phyloP scores from a whole-genome alignment of 2,113 vertebrate species.

The Tetraodon nigroviridis region DNA sequence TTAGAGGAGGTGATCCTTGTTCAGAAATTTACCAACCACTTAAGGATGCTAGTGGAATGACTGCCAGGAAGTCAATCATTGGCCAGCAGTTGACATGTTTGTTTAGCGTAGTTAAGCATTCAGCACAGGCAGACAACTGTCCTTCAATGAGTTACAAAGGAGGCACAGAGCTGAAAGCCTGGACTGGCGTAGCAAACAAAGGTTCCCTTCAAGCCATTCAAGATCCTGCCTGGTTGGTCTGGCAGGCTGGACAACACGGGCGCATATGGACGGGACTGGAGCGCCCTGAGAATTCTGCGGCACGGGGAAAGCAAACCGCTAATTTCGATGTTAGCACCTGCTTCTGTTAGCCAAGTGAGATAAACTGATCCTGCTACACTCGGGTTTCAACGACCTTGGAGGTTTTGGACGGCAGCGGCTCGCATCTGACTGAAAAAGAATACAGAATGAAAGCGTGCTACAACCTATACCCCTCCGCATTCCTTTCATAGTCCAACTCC shows the following conservation, averaged over 20 bases:
- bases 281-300: constrained; percentile 17
- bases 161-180: constrained; percentile 36
- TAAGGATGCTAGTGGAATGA: constrained; percentile 39
- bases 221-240: constrained; percentile 46
- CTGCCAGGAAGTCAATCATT: constrained; percentile 66
- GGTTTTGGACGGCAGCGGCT: constrained; percentile 21
- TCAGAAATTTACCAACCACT: constrained; percentile 10
- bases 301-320: constrained; percentile 2
- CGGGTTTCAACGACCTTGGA: constrained; percentile 35
- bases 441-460: constrained; percentile 48
- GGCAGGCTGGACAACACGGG: constrained; percentile 32
- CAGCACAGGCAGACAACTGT: constrained; percentile 53
- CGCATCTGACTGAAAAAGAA: constrained; percentile 37
- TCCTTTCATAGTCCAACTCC: constrained; percentile 62
- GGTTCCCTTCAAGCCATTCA: constrained; percentile 52
- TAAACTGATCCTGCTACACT: constrained; percentile 4
- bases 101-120: constrained; percentile 57
- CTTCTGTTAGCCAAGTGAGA: not conserved
- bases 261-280: constrained; percentile 27
- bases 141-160: constrained; percentile 46
- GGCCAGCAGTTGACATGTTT: constrained; percentile 40
- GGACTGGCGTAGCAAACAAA: constrained; percentile 50
- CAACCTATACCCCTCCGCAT: constrained; percentile 60
- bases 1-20: constrained; percentile 11
- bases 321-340: constrained; percentile 8